These are phyloP conservation scores for Trichomalopsis sarcophagae DNA, from an alignment of 1,140 invertebrate species.

Conservation along the genomic window DNA sequence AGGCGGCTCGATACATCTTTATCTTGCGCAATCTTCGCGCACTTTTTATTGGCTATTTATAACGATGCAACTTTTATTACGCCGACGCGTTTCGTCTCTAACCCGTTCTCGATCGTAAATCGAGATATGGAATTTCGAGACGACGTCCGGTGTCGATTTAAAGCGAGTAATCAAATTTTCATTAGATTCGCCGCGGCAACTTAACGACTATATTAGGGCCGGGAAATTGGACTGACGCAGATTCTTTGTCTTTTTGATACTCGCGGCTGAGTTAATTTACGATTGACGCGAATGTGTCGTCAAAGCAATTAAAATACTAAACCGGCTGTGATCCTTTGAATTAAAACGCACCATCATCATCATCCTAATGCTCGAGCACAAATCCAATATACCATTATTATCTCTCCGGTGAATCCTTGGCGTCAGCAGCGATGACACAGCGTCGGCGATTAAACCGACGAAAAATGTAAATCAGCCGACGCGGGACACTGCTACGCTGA, in stretches of 20 bases:
- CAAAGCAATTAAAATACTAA: no score
- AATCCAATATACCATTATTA: no score
- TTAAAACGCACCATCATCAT: no score
- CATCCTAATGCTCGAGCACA: no score
- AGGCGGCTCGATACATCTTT: constrained; percentile 34
- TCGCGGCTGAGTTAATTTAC: no score
- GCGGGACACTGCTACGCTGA: background rate
- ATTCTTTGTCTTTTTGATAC: background rate
- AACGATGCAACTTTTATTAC: constrained; percentile 36
- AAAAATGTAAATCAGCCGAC: constrained; percentile 24
- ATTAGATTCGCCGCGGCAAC: constrained; percentile 2
- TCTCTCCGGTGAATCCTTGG: no score
- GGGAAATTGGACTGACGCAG: background rate
- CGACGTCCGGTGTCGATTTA: background rate
- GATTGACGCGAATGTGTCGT: background rate
- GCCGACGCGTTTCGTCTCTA: background rate
- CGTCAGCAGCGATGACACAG: no score
- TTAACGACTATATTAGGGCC: background rate
- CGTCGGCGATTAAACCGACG: background rate
- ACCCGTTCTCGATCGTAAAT: constrained; percentile 4
- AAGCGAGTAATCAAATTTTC: constrained; percentile 39
- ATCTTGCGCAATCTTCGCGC: constrained; percentile 31
- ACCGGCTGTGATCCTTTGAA: no score
- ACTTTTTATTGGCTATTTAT: constrained; percentile 39
- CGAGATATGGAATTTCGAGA: background rate